A percentile compares a stretch with the other conserved stretches of the same genome.
Evolutionary conservation across 2,888 invertebrate species (phyloP).

Genomic region (Endotricha flammealis): DNA sequence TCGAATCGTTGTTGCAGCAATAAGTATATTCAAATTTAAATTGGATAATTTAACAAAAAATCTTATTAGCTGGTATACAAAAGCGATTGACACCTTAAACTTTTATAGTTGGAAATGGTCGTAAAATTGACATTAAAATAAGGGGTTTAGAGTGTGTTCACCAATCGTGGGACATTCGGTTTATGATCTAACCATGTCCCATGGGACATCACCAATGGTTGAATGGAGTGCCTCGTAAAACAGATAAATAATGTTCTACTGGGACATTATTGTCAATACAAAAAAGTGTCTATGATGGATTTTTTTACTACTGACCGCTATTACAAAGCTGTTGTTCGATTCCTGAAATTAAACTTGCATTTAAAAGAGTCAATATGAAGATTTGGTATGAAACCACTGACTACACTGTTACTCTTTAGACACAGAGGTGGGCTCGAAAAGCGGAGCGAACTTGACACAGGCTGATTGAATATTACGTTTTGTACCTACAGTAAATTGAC

Average conservation of each 20-base stretch:
- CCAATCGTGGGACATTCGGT: slow-evolving; percentile 59
- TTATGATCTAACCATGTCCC: slow-evolving; percentile 40
- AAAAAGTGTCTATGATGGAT: background rate
- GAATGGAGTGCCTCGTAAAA: slow-evolving; percentile 53
- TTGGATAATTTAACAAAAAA: slow-evolving; percentile 6
- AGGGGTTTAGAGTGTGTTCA: slow-evolving; percentile 47
- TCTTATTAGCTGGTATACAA: slow-evolving; percentile 8
- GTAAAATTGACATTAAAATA: slow-evolving; percentile 57
- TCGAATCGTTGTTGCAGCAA: too few species aligned
- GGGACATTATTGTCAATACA: slow-evolving; percentile 19
- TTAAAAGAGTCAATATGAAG: background rate
- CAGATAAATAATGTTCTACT: slow-evolving; percentile 55
- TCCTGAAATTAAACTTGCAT: too few species aligned
- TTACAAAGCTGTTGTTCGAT: too few species aligned
- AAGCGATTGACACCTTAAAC: slow-evolving; percentile 65
- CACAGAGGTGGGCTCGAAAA: too few species aligned
- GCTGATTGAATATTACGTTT: too few species aligned
- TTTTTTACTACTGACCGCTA: too few species aligned
- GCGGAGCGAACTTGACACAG: too few species aligned
- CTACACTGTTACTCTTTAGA: too few species aligned
- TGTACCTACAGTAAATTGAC: too few species aligned
- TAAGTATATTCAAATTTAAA: too few species aligned
- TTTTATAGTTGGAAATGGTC: slow-evolving; percentile 49
- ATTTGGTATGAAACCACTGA: too few species aligned
- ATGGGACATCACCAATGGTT: slow-evolving; percentile 57